Evolutionary conservation across 1,140 invertebrate species (phyloP).

Genomic region (Oryctes rhinoceros): DNA sequence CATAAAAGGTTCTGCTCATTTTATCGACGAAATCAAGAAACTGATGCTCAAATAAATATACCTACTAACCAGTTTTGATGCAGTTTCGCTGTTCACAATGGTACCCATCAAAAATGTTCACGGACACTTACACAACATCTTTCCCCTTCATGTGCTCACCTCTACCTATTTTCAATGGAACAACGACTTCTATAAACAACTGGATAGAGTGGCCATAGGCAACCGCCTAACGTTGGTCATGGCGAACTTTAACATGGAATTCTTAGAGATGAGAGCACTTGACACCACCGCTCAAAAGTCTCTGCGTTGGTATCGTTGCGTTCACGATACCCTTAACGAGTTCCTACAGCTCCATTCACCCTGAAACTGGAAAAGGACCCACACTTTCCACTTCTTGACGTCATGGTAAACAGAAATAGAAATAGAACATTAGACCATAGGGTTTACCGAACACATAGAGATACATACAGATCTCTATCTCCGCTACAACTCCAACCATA

Average conservation of each 20-base stretch:
- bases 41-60: neutral
- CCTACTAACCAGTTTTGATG: neutral
- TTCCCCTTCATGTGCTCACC: neutral
- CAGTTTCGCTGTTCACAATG: too few relatives aligned
- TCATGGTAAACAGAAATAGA: neutral
- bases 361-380: neutral
- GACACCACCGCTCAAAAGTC: too few relatives aligned
- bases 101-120: neutral
- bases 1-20: constrained; percentile 25
- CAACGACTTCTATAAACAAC: neutral
- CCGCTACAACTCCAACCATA: neutral
- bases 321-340: too few relatives aligned
- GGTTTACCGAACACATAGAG: neutral
- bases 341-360: neutral
- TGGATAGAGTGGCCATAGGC: neutral
- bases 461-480: neutral
- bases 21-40: neutral
- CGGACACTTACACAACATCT: neutral
- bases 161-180: neutral
- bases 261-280: too few relatives aligned
- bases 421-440: neutral
- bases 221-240: neutral
- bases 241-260: neutral
- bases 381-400: neutral
- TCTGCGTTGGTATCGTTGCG: too few relatives aligned